These are phyloP conservation scores for Chironomus riparius DNA, from an alignment of 2,888 invertebrate genomes.

Conservation along the genomic window DNA sequence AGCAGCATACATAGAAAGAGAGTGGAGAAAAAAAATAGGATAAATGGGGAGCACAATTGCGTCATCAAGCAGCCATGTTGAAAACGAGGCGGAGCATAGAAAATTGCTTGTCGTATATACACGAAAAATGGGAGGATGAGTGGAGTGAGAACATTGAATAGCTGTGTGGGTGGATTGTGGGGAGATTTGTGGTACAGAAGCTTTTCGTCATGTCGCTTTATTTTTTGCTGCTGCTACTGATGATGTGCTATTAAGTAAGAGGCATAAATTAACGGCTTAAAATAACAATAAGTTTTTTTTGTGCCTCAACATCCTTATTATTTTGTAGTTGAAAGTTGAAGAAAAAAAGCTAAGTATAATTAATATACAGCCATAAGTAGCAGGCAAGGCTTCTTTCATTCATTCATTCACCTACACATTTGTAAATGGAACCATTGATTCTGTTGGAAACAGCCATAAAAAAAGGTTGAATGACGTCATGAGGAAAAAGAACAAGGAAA, in stretches of 20 bases:
- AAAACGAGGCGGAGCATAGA: slow-evolving; percentile 22
- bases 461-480: too few species aligned
- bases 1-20: too few species aligned
- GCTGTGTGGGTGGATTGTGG: slow-evolving; percentile 5
- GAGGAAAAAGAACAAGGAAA: too few species aligned
- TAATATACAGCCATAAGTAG: not conserved
- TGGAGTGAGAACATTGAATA: too few species aligned
- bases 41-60: slow-evolving; percentile 21
- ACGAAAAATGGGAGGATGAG: not conserved
- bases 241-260: not conserved
- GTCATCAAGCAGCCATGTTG: slow-evolving; percentile 24
- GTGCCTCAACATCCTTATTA: not conserved
- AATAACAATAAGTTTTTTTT: not conserved
- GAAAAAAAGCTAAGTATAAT: not conserved
- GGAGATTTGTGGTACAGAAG: slow-evolving; percentile 9
- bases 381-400: not conserved
- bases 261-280: not conserved
- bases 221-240: not conserved
- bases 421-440: too few species aligned
- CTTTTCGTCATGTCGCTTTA: slow-evolving; percentile 1
- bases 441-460: too few species aligned
- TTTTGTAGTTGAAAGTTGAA: not conserved
- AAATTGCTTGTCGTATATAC: not conserved
- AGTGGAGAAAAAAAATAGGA: not conserved
- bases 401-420: not conserved